phyloP scores from a whole-genome alignment of 1,140 invertebrate species.

The Octopus bimaculoides region DNA sequence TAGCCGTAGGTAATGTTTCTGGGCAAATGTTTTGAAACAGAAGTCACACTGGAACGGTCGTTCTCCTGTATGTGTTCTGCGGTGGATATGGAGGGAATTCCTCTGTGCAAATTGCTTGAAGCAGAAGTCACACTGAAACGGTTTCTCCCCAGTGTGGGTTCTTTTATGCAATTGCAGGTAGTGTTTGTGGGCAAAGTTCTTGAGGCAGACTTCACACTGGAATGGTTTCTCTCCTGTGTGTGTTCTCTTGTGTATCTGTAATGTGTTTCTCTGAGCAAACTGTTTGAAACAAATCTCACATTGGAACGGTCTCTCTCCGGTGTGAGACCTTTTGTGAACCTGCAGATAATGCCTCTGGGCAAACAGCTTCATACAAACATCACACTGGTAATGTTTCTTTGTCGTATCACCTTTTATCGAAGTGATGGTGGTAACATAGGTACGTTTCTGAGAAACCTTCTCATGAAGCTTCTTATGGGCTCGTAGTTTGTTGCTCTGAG shows the following conservation, averaged over 20 bases:
- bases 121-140: slow-evolving; percentile 35
- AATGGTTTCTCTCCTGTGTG: slow-evolving; percentile 80
- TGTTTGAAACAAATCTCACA: slow-evolving; percentile 80
- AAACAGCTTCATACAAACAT: slow-evolving; percentile 63
- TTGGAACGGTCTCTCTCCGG: slow-evolving; percentile 83
- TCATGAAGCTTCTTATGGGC: slow-evolving; percentile 51
- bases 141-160: slow-evolving; percentile 67
- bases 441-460: slow-evolving; percentile 21
- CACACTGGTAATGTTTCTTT: slow-evolving; percentile 30
- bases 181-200: slow-evolving; percentile 81
- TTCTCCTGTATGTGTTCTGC: slow-evolving; percentile 62
- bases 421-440: background rate
- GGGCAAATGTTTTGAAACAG: slow-evolving; percentile 84
- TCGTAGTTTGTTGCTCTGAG: slow-evolving; percentile 54
- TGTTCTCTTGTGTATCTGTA: slow-evolving; percentile 71
- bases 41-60: slow-evolving; percentile 84
- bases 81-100: slow-evolving; percentile 3
- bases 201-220: slow-evolving; percentile 73
- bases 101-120: slow-evolving; percentile 80
- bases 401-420: slow-evolving; percentile 12
- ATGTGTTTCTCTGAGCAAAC: slow-evolving; percentile 82
- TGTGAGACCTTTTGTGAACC: slow-evolving; percentile 58
- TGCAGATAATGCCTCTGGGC: slow-evolving; percentile 78
- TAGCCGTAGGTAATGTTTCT: slow-evolving; percentile 51
- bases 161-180: slow-evolving; percentile 74